Conservation (phyloP, 2,888 invertebrate species). For the Scaeva pyrastri region DNA sequence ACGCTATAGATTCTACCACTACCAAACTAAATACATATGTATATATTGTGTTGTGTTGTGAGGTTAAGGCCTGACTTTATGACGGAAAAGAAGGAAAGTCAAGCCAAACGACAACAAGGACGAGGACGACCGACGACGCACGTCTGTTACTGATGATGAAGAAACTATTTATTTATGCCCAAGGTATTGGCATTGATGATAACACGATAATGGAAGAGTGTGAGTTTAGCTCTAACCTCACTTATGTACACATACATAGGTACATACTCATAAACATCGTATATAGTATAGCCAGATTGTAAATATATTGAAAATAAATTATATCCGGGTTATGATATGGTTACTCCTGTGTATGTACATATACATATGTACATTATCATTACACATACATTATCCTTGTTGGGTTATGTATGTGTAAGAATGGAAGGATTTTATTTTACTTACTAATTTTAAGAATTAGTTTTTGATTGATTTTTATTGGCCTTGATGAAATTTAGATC, state of each 20-base stretch:
- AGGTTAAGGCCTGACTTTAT: constrained; percentile 16
- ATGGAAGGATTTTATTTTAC: neutral
- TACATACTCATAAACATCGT: too few species aligned
- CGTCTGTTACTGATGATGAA: constrained; percentile 51
- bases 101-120: neutral
- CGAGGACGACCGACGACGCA: neutral
- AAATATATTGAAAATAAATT: neutral
- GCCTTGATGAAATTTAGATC: constrained; percentile 14
- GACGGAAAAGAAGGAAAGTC: too few species aligned
- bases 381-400: neutral
- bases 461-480: constrained; percentile 27
- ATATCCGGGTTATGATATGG: neutral
- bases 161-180: constrained; percentile 70
- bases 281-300: neutral
- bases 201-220: constrained; percentile 24
- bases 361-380: neutral
- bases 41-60: too few species aligned
- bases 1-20: neutral
- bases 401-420: neutral
- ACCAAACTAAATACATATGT: too few species aligned
- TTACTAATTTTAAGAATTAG: neutral
- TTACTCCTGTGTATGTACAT: neutral
- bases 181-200: constrained; percentile 50
- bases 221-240: neutral
- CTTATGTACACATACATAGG: neutral